phyloP scores from a whole-genome alignment of 1,140 invertebrate species.

The Hetaerina americana region DNA sequence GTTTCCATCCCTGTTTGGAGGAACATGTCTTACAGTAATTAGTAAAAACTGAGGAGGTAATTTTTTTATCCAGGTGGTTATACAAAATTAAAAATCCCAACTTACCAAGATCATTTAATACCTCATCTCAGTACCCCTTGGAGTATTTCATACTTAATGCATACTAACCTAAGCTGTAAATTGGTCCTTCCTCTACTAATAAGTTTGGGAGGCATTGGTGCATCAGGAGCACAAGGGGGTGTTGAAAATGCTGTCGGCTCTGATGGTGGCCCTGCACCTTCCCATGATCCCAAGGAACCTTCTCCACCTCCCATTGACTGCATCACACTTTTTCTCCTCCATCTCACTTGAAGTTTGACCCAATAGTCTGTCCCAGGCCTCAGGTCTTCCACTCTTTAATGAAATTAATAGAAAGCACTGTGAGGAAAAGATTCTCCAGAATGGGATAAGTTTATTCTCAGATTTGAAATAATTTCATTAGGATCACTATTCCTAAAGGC shows the following conservation, averaged over 20 bases:
- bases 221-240: slow-evolving; percentile 50
- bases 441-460: too few species aligned
- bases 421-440: too few species aligned
- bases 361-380: slow-evolving; percentile 69
- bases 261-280: slow-evolving; percentile 34
- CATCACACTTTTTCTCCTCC: not conserved
- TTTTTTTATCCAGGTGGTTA: too few species aligned
- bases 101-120: too few species aligned
- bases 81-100: too few species aligned
- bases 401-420: too few species aligned
- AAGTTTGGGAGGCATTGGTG: slow-evolving; percentile 42
- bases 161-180: slow-evolving; percentile 26
- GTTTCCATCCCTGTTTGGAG: too few species aligned
- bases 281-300: slow-evolving; percentile 8
- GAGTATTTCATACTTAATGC: not conserved
- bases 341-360: slow-evolving; percentile 44
- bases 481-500: too few species aligned
- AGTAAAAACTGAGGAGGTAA: too few species aligned
- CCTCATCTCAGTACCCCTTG: not conserved
- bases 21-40: too few species aligned
- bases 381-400: slow-evolving; percentile 55
- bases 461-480: too few species aligned
- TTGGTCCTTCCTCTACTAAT: slow-evolving; percentile 40
- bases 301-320: not conserved
- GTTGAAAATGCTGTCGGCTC: slow-evolving; percentile 42